Conservation (phyloP, 2,797 vertebrate genomes). For the Setipinna tenuifilis region DNA sequence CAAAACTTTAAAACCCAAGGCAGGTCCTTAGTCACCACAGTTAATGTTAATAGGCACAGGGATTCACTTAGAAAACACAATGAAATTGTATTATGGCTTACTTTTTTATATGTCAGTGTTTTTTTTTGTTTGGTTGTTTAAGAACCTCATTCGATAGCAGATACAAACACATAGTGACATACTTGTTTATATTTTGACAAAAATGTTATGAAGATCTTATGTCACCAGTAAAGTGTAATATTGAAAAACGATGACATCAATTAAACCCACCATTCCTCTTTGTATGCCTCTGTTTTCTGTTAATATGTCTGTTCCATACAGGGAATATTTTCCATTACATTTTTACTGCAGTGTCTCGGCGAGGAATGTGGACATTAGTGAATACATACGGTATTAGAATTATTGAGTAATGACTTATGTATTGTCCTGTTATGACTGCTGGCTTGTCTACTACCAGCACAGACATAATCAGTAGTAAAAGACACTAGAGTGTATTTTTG, state of each 20-base stretch:
- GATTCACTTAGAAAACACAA: slow-evolving; percentile 34
- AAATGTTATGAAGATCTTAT: slow-evolving; percentile 3
- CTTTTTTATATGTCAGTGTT: slow-evolving; percentile 25
- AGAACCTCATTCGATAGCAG: not conserved
- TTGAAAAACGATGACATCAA: not conserved
- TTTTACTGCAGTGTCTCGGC: not conserved
- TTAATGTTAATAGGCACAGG: slow-evolving; percentile 74
- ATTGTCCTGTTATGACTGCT: too few relatives aligned
- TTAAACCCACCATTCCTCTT: slow-evolving; percentile 25
- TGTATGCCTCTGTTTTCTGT: not conserved
- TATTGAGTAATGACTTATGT: too few relatives aligned
- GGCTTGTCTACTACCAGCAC: too few relatives aligned
- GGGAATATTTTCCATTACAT: not conserved
- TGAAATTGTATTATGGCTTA: slow-evolving; percentile 26
- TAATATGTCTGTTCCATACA: not conserved
- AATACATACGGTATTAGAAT: too few relatives aligned
- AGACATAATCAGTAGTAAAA: too few relatives aligned
- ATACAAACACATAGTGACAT: slow-evolving; percentile 1
- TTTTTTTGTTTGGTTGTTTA: not conserved
- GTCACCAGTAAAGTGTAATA: slow-evolving; percentile 1
- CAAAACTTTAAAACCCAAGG: slow-evolving; percentile 78
- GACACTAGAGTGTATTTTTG: not conserved
- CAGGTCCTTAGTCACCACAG: slow-evolving; percentile 78
- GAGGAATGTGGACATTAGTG: too few relatives aligned
- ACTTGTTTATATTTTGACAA: slow-evolving; percentile 24